These are phyloP conservation scores for Spea bombifrons DNA, from an alignment of 2,113 vertebrate genomes.

Conservation along the genomic window DNA sequence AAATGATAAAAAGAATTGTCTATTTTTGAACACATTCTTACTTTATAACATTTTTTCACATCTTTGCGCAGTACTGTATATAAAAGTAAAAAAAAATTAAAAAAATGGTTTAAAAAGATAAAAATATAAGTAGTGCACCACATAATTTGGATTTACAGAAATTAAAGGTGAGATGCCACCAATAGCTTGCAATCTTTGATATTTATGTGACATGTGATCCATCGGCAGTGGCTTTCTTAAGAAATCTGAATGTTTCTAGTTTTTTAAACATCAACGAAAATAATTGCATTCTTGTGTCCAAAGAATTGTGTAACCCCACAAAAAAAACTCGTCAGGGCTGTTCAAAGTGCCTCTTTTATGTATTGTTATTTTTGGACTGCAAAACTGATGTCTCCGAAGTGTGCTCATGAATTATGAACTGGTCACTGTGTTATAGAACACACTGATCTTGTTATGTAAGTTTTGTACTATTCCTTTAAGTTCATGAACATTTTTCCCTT, in stretches of 20 bases:
- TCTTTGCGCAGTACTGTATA: too few species aligned
- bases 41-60: too few species aligned
- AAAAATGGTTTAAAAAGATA: too few species aligned
- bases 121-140: too few species aligned
- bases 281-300: not conserved
- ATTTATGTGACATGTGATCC: not conserved
- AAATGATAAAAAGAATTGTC: too few species aligned
- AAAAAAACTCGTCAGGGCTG: not conserved
- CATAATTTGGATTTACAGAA: too few species aligned
- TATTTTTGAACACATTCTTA: too few species aligned
- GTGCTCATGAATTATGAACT: not conserved
- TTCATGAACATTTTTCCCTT: slow-evolving; percentile 3
- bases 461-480: not conserved
- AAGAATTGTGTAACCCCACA: slow-evolving; percentile 10
- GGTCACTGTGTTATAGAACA: slow-evolving; percentile 23
- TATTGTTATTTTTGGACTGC: slow-evolving; percentile 2
- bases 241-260: not conserved
- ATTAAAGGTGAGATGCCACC: too few species aligned
- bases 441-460: slow-evolving; percentile 24
- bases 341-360: not conserved
- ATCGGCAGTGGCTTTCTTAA: not conserved
- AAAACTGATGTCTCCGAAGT: not conserved
- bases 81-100: too few species aligned
- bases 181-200: too few species aligned
- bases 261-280: not conserved